Conservation (phyloP, 1,140 invertebrate genomes). For the Aphidius gifuensis region DNA sequence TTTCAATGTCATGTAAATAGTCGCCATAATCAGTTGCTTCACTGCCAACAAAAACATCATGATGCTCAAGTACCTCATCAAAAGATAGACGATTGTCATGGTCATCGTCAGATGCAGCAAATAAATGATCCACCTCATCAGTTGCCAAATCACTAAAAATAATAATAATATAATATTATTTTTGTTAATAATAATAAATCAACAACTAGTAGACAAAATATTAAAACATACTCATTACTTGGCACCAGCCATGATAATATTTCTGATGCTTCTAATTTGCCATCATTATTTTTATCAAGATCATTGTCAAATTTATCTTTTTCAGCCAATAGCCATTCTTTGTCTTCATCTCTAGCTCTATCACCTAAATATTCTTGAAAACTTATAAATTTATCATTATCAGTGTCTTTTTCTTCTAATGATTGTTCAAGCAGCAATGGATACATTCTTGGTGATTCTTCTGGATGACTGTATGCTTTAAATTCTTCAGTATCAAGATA, state of each 20-base stretch:
- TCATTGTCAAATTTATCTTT: conserved; percentile 89
- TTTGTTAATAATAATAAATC: not conserved
- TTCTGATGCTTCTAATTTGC: conserved; percentile 75
- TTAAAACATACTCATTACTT: conserved; percentile 73
- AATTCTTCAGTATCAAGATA: conserved; percentile 78
- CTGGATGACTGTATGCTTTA: conserved; percentile 87
- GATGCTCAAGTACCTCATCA: conserved; percentile 83
- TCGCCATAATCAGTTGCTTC: conserved; percentile 95
- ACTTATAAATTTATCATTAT: conserved; percentile 78
- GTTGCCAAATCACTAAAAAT: conserved; percentile 73
- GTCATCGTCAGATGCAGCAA: conserved; percentile 84
- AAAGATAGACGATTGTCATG: conserved; percentile 80
- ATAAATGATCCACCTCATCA: conserved; percentile 90
- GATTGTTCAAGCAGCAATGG: conserved; percentile 79
- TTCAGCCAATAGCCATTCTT: conserved; percentile 79
- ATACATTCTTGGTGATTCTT: conserved; percentile 89
- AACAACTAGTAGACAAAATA: not conserved
- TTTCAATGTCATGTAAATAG: conserved; percentile 77
- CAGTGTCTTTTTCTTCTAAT: conserved; percentile 78
- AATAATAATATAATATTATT: conserved; percentile 17
- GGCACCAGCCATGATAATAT: conserved; percentile 88
- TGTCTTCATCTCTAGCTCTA: conserved; percentile 70
- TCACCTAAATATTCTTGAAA: conserved; percentile 82
- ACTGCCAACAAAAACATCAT: conserved; percentile 92
- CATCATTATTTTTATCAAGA: conserved; percentile 85